Conservation (phyloP, 2,888 invertebrate genomes). For the Tuberolachnus salignus region DNA sequence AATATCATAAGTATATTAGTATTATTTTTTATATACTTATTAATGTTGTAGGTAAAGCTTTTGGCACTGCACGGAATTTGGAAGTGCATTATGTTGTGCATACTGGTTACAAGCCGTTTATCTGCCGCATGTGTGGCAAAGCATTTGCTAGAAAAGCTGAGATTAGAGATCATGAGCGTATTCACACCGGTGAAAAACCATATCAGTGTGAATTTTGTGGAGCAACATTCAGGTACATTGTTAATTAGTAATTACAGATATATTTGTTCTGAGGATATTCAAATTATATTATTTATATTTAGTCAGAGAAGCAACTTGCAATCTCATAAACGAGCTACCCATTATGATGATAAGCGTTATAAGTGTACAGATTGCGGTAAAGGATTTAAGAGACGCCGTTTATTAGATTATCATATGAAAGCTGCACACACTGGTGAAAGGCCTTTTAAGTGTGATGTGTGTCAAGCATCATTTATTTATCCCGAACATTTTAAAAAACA, state of each 20-base stretch:
- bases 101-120: constrained; percentile 74
- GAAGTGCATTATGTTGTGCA: constrained; percentile 82
- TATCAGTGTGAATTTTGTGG: constrained; percentile 80
- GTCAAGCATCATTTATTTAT: constrained; percentile 80
- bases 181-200: constrained; percentile 81
- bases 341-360: constrained; percentile 77
- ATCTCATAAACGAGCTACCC: constrained; percentile 79
- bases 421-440: constrained; percentile 81
- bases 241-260: not conserved
- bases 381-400: constrained; percentile 74
- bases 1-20: not conserved
- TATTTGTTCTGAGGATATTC: not conserved
- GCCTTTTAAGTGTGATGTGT: constrained; percentile 75
- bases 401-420: constrained; percentile 81
- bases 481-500: constrained; percentile 85
- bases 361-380: constrained; percentile 75
- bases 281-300: constrained; percentile 10
- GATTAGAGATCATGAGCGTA: constrained; percentile 79
- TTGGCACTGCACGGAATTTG: constrained; percentile 77
- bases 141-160: constrained; percentile 79
- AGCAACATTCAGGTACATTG: constrained; percentile 70
- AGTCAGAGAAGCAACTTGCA: constrained; percentile 82
- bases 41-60: constrained; percentile 69
- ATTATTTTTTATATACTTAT: not conserved
- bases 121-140: constrained; percentile 74